Base-by-base conservation (phyloP, 2,797 vertebrate genomes). In the Peromyscus melanophrys region DNA sequence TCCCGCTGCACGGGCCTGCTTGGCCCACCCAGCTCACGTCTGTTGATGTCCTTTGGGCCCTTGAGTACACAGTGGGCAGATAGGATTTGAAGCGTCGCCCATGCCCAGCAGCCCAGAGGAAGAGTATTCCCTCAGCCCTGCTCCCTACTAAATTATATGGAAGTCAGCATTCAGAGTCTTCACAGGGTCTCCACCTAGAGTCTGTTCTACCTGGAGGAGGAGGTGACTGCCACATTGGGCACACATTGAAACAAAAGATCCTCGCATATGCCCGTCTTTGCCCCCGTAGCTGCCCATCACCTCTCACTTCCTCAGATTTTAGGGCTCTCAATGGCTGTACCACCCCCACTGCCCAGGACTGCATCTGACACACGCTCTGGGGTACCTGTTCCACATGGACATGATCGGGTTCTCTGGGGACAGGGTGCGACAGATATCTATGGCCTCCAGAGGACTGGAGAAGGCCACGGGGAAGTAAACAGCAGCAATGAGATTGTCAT, bases 1-100 rank as follows among this genome's bases (percentile, higher is more conserved):
- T 40, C 46, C 29, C 12, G 4, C 1, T 9, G 10, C 0, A 0
- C 29, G 52, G 21, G 6, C 31, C 40, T 52, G 12, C 3, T 4
- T 16, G 46, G 14, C 16, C 21, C 40, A 13, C 89, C 16, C 7
- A 10, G 4, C 16, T 92, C 55, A 16, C 34, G 12, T 55, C 14
- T 57, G 7, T 2, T 13, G 7, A 34, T 71, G n/a, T 27, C 63
- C 82, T 71, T 27, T 19, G 65, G 71, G 43, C 1, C 23, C 46
- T 46, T 2, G 55, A 11, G 43, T 25, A 27, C 31, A 34, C 5
- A 3, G 49, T 63, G 13, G 29, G 10, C 25, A 49, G n/a, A 29
- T 25, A 65, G 81, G n/a, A 89, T 57, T 19, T 71, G 73, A 92
- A 69, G 34, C n/a, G 4, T 29, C 16, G 49, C 29, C 80, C 1